phyloP scores from a whole-genome alignment of 2,113 vertebrate genomes.

The Nycticryphes semicollaris region DNA sequence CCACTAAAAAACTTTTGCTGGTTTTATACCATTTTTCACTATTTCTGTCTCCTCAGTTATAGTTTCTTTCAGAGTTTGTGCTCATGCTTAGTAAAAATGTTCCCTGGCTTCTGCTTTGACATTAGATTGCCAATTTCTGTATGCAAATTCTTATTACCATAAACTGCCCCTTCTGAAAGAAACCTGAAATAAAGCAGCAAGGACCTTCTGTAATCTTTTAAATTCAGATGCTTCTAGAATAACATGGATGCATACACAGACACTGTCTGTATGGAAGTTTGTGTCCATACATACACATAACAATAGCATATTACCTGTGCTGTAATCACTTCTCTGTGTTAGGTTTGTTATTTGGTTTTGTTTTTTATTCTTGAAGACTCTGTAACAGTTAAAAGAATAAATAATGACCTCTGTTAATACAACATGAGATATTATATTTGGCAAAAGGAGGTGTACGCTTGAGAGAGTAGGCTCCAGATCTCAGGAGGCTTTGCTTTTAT shows the following conservation, averaged over 20 bases:
- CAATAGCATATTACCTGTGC: neutral
- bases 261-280: neutral
- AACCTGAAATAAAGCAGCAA: neutral
- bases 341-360: neutral
- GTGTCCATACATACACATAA: neutral
- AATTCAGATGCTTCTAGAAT: neutral
- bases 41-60: neutral
- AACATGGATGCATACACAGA: fast-evolving
- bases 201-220: neutral
- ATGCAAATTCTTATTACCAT: neutral
- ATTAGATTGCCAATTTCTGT: neutral
- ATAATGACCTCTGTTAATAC: neutral
- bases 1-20: neutral
- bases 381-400: neutral
- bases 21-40: neutral
- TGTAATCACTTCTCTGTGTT: neutral
- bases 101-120: neutral
- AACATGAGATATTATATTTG: neutral
- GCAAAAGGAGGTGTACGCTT: neutral
- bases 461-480: neutral
- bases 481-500: neutral
- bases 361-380: neutral
- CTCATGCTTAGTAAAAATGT: neutral
- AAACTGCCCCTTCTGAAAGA: neutral
- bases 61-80: neutral